These are phyloP conservation scores for Idaea aversata DNA, from an alignment of 2,888 invertebrate species.

Conservation along the genomic window DNA sequence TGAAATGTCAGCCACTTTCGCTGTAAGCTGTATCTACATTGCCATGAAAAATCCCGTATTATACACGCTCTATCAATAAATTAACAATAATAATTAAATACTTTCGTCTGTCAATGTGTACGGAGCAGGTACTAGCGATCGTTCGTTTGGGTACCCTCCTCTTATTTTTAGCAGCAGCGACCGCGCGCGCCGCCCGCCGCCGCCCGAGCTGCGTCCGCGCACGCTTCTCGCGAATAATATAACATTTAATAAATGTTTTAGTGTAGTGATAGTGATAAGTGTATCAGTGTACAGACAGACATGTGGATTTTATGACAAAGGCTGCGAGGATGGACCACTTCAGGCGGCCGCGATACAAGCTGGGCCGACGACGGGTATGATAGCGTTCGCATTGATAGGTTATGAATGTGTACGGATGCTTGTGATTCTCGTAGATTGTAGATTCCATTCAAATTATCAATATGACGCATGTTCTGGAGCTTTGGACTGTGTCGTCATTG, in stretches of 20 bases:
- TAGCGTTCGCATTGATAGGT: slow-evolving; percentile 34
- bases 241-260: slow-evolving; percentile 16
- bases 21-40: no score
- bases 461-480: slow-evolving; percentile 1
- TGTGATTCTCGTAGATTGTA: slow-evolving; percentile 12
- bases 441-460: slow-evolving; percentile 15
- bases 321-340: slow-evolving; percentile 63
- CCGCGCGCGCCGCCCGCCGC: slow-evolving; percentile 39
- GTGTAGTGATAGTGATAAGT: slow-evolving; percentile 41
- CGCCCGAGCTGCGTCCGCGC: slow-evolving; percentile 29
- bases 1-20: no score
- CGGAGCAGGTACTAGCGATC: slow-evolving; percentile 20
- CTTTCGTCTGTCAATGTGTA: slow-evolving; percentile 11
- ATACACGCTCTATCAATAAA: background rate
- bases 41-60: no score
- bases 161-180: slow-evolving; percentile 71
- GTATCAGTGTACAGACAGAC: slow-evolving; percentile 37
- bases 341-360: slow-evolving; percentile 57
- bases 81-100: background rate
- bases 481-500: slow-evolving; percentile 19
- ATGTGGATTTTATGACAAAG: slow-evolving; percentile 74
- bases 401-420: slow-evolving; percentile 30
- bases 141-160: slow-evolving; percentile 30
- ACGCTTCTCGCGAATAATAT: slow-evolving; percentile 27
- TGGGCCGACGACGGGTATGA: slow-evolving; percentile 56